Conservation (phyloP, 64 coral and sea anemone species). For the Montipora efflorescens region DNA sequence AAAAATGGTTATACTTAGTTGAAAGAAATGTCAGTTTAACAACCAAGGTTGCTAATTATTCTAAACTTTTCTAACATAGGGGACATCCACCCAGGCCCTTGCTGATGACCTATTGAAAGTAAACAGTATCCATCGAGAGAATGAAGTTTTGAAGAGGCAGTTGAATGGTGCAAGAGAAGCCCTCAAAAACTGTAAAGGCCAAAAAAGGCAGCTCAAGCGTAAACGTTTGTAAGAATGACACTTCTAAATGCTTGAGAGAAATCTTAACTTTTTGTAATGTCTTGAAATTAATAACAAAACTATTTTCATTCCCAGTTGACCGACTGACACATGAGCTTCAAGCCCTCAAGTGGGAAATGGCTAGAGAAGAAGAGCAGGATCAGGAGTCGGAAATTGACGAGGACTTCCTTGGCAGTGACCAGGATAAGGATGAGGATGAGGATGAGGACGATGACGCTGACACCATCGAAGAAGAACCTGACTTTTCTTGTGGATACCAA, state of each 20-base stretch:
- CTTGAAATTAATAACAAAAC: not conserved
- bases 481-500: not conserved
- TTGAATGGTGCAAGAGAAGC: not conserved
- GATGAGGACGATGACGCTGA: conserved; percentile 20
- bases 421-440: not conserved
- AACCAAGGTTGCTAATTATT: no score
- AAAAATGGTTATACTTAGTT: no score
- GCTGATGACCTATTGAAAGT: no score
- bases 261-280: not conserved
- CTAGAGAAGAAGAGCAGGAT: not conserved
- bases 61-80: no score
- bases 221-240: not conserved
- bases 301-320: not conserved
- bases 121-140: no score
- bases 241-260: not conserved
- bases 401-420: not conserved
- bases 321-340: not conserved
- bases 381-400: not conserved
- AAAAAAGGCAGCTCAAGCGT: not conserved
- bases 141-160: not conserved
- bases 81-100: no score
- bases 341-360: not conserved
- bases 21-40: no score
- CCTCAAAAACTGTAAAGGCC: not conserved
- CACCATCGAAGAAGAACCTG: not conserved